Conservation (phyloP, 35 echinoderm and acorn worm species). For the Heliocidaris erythrogramma region DNA sequence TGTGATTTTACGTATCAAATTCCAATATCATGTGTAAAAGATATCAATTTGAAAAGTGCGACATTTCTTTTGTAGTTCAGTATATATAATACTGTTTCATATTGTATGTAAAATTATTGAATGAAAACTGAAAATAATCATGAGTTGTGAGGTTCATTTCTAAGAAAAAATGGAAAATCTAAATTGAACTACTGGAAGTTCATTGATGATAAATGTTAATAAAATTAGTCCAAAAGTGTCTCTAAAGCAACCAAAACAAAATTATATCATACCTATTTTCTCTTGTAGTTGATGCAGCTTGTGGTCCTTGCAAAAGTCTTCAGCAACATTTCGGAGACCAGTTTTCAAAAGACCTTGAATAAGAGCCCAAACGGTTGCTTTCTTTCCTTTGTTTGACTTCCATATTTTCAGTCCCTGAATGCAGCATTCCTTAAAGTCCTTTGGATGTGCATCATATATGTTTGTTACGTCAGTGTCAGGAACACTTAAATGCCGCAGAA, state of each 20-base stretch:
- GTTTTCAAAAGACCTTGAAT: neutral
- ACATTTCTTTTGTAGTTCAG: too few species aligned
- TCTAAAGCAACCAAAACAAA: neutral
- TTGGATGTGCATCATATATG: neutral
- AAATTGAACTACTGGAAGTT: too few species aligned
- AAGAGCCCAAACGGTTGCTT: neutral
- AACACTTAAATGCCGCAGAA: neutral
- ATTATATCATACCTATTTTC: neutral
- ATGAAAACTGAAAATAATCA: too few species aligned
- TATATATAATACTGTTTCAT: too few species aligned
- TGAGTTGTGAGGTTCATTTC: too few species aligned
- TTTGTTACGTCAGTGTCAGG: neutral
- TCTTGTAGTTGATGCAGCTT: neutral
- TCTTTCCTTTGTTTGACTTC: neutral
- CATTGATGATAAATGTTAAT: too few species aligned
- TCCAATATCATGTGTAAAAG: too few species aligned
- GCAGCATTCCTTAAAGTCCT: neutral
- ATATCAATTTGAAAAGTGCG: too few species aligned
- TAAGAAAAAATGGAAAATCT: too few species aligned
- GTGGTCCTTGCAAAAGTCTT: neutral
- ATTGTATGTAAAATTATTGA: too few species aligned
- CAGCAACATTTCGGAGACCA: neutral
- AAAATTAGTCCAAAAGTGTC: too few species aligned
- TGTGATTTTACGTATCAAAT: too few species aligned
- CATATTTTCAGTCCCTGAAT: neutral